A percentile compares a stretch with the other conserved stretches of the same genome.
Evolutionary conservation across 2,113 vertebrate genomes (phyloP).

Genomic region (Myotis yumanensis): DNA sequence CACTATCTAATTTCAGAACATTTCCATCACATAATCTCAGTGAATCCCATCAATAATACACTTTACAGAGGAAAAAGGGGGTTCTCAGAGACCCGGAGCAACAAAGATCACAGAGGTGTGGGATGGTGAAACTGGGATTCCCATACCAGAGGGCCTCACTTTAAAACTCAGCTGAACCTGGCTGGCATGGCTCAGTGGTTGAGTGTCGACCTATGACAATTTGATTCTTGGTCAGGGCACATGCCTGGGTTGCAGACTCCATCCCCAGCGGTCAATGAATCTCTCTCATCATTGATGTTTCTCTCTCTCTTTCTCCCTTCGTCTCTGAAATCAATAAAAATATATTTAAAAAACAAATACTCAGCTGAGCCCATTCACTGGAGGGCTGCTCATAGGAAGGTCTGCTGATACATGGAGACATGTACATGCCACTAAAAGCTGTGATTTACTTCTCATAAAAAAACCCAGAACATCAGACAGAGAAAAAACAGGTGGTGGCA

Average conservation of each 20-base stretch:
- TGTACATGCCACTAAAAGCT: neutral
- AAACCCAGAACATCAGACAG: neutral
- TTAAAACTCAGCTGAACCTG: neutral
- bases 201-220: too few species aligned
- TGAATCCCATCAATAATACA: neutral
- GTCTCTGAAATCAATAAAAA: too few species aligned
- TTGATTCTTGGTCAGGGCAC: too few species aligned
- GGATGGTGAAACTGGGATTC: neutral
- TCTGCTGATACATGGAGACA: neutral
- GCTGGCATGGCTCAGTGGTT: too few species aligned
- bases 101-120: neutral
- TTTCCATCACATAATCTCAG: neutral
- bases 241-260: too few species aligned
- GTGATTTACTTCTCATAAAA: neutral
- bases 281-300: too few species aligned
- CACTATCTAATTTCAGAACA: neutral
- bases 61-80: neutral
- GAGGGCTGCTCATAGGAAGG: fast-evolving
- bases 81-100: neutral
- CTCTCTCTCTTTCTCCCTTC: too few species aligned
- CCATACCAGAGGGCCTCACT: neutral
- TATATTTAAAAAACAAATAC: too few species aligned
- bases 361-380: neutral
- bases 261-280: too few species aligned
- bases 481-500: neutral